phyloP scores from a whole-genome alignment of 2,113 vertebrate species.

The Gopherus flavomarginatus region DNA sequence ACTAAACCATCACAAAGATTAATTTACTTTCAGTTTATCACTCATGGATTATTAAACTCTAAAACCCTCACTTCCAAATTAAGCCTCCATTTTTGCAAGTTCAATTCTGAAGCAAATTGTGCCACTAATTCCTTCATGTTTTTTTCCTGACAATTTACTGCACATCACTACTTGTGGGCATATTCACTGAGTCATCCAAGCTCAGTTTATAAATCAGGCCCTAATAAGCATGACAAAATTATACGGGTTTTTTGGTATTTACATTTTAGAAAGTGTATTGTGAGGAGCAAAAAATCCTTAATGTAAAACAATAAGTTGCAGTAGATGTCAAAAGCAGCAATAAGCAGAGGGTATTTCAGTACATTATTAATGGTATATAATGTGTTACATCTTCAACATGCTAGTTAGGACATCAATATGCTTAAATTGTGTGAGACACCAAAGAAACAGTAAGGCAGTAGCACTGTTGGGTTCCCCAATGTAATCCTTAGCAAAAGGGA shows the following conservation, averaged over 20 bases:
- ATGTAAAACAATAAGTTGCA: background rate
- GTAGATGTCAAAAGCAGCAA: rapidly evolving
- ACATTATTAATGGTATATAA: background rate
- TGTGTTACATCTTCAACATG: background rate
- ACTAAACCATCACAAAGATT: background rate
- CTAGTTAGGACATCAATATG: background rate
- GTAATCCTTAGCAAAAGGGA: background rate
- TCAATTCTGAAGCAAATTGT: background rate
- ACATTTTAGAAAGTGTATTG: background rate
- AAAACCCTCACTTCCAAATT: background rate
- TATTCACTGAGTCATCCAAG: background rate
- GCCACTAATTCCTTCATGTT: background rate
- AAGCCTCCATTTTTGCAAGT: background rate
- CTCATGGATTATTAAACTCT: background rate
- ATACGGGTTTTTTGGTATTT: background rate
- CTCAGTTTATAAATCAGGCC: background rate
- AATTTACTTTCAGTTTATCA: background rate
- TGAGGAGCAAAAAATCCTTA: background rate
- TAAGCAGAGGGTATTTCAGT: background rate
- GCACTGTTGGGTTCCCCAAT: background rate
- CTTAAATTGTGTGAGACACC: background rate
- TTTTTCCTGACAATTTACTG: background rate
- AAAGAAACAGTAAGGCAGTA: background rate
- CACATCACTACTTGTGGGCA: background rate
- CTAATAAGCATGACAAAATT: background rate